Percentiles rank a stretch among this genome's conserved stretches.
Evolutionary conservation across 2,797 vertebrate genomes (phyloP).

Genomic region (Tiaroga cobitis): DNA sequence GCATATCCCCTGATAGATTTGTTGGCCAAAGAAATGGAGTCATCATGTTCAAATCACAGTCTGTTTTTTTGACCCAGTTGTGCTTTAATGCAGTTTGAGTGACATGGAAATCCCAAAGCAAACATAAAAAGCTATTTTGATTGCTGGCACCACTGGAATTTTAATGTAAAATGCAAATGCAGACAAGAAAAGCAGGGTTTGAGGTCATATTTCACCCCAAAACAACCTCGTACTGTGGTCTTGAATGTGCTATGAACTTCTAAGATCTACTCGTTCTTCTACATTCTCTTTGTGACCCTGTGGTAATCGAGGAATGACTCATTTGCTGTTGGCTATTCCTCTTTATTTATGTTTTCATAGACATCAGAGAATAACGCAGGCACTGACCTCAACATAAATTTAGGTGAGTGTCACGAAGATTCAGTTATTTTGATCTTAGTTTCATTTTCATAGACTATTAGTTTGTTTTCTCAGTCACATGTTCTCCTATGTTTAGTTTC

Average conservation of each 20-base stretch:
- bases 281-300: slow-evolving; percentile 26
- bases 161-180: not conserved
- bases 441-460: no score
- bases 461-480: no score
- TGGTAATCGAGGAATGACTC: slow-evolving; percentile 8
- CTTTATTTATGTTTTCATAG: slow-evolving; percentile 26
- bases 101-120: slow-evolving; percentile 6
- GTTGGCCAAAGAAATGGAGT: not conserved
- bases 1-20: not conserved
- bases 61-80: not conserved
- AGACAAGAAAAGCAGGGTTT: not conserved
- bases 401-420: not conserved
- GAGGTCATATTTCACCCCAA: not conserved
- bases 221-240: not conserved
- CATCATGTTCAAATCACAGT: not conserved
- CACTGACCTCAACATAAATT: not conserved
- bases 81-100: not conserved
- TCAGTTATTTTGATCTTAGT: no score
- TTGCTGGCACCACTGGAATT: not conserved
- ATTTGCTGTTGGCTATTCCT: slow-evolving; percentile 26
- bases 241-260: slow-evolving; percentile 11
- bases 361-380: slow-evolving; percentile 13
- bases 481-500: no score
- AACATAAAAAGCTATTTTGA: slow-evolving; percentile 2
- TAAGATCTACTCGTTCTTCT: not conserved